phyloP scores from a whole-genome alignment of 2,888 invertebrate species.

The Torymus tubicola region DNA sequence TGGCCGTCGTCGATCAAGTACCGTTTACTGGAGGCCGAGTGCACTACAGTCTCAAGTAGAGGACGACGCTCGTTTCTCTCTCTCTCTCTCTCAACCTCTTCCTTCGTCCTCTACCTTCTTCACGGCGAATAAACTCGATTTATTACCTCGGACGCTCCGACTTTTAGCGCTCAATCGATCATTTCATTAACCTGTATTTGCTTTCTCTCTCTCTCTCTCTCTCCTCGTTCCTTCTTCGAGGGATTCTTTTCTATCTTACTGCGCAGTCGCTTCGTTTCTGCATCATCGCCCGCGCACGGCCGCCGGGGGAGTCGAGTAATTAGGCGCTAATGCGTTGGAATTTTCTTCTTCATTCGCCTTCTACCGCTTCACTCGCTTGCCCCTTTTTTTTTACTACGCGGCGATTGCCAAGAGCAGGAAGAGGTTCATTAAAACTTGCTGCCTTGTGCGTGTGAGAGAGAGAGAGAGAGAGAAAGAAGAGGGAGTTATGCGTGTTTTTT shows the following conservation, averaged over 20 bases:
- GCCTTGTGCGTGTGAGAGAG: slow-evolving; percentile 1
- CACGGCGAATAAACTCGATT: slow-evolving; percentile 53
- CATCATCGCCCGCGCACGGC: not conserved
- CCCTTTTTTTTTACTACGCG: not conserved
- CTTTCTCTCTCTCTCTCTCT: not conserved
- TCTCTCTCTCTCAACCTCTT: slow-evolving; percentile 19
- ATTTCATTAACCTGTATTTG: slow-evolving; percentile 55
- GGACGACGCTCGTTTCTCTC: slow-evolving; percentile 25
- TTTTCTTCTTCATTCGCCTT: slow-evolving; percentile 7
- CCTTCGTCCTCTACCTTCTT: not conserved
- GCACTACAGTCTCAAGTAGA: slow-evolving; percentile 41
- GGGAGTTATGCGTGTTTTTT: not conserved
- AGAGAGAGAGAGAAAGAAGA: too few species aligned
- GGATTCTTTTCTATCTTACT: not conserved
- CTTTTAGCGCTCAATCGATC: slow-evolving; percentile 55
- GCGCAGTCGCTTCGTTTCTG: slow-evolving; percentile 20
- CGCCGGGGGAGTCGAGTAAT: slow-evolving; percentile 27
- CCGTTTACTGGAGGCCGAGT: slow-evolving; percentile 47
- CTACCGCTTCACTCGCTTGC: too few species aligned
- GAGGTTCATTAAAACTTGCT: slow-evolving; percentile 19
- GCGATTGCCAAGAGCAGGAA: not conserved
- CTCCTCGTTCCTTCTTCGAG: not conserved
- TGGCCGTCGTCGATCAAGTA: slow-evolving; percentile 51
- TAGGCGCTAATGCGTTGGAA: slow-evolving; percentile 42
- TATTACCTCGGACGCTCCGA: slow-evolving; percentile 42